Percentiles rank a stretch among this genome's conserved stretches.
Evolutionary conservation across 2,797 vertebrate genomes (phyloP).

Genomic region (Tympanoctomys barrerae): DNA sequence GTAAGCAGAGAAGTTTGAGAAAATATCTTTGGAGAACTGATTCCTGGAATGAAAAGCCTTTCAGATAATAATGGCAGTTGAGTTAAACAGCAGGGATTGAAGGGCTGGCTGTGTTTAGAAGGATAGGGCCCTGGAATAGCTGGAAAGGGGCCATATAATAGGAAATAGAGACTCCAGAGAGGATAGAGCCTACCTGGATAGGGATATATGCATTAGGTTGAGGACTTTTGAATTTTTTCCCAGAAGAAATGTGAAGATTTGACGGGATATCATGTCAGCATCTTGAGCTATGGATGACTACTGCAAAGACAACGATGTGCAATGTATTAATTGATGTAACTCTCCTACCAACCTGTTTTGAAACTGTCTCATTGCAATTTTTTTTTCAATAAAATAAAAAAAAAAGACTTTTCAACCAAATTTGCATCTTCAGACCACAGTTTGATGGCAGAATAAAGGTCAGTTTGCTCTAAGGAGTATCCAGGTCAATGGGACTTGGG

Average conservation of each 20-base stretch:
- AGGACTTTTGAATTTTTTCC: background rate
- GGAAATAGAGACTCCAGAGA: background rate
- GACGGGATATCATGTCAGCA: too few species aligned
- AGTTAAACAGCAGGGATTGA: background rate
- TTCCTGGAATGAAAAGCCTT: background rate
- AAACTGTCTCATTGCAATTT: too few species aligned
- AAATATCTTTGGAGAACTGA: background rate
- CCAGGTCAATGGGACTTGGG: accelerated
- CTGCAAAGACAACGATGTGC: too few species aligned
- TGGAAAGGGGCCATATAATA: background rate
- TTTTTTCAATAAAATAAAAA: too few species aligned
- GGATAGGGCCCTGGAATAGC: accelerated
- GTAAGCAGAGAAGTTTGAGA: background rate
- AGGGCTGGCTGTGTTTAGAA: background rate
- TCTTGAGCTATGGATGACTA: too few species aligned
- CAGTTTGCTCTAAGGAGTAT: background rate
- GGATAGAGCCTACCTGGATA: background rate
- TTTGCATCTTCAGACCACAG: background rate
- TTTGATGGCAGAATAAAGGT: background rate
- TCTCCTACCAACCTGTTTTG: too few species aligned
- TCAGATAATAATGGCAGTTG: background rate
- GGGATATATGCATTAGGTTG: too few species aligned
- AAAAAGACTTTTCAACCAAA: background rate
- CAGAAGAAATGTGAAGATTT: background rate
- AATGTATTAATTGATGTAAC: too few species aligned